Conservation (phyloP, 1,140 invertebrate genomes). For the Drosophila chauvacae region DNA sequence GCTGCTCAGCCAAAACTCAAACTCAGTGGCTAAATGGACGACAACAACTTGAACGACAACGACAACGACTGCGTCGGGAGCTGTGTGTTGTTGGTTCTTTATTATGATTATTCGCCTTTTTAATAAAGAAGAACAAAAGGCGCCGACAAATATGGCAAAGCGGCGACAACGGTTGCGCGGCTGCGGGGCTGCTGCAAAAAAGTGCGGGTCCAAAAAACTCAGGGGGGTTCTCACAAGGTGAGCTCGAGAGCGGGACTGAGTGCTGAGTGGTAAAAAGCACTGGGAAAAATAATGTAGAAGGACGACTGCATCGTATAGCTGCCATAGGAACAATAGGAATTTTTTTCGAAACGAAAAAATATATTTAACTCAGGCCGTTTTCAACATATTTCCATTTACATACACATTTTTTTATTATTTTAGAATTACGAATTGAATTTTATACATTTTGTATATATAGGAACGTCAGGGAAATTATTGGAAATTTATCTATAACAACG, state of each 20-base stretch:
- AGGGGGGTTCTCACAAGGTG: constrained; percentile 5
- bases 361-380: too few relatives aligned
- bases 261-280: not conserved
- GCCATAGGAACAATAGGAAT: too few relatives aligned
- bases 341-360: too few relatives aligned
- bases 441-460: too few relatives aligned
- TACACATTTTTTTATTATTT: too few relatives aligned
- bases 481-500: too few relatives aligned
- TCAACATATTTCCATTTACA: too few relatives aligned
- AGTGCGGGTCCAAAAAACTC: constrained; percentile 22
- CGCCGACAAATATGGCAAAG: constrained; percentile 82
- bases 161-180: constrained; percentile 9
- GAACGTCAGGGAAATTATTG: too few relatives aligned
- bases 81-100: constrained; percentile 67
- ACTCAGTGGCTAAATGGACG: constrained; percentile 80
- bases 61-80: constrained; percentile 34
- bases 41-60: constrained; percentile 59
- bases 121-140: constrained; percentile 83
- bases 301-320: too few relatives aligned
- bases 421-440: too few relatives aligned
- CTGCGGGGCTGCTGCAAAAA: constrained; percentile 1
- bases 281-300: not conserved
- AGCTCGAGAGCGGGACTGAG: not conserved
- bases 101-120: constrained; percentile 83
- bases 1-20: constrained; percentile 80